These are phyloP conservation scores for Oryctolagus cuniculus DNA, from an alignment of 2,113 vertebrate species.

Conservation along the genomic window mOryCun1.1 NC_091432.1:113163501-113164000, in stretches of 20 bases:
- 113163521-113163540: neutral
- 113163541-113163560: neutral
- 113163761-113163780: neutral
- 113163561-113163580: neutral
- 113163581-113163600: rapidly evolving
- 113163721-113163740: neutral
- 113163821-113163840: neutral
- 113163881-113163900: neutral
- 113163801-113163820: neutral
- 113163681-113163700: neutral
- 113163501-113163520: neutral
- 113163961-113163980: neutral
- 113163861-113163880: neutral
- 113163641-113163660: neutral
- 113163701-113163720: neutral
- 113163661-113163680: neutral
- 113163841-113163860: neutral
- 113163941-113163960: neutral
- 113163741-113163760: neutral
- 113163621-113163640: neutral
- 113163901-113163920: neutral
- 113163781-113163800: too few relatives aligned
- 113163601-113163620: rapidly evolving
- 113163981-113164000: neutral
- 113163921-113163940: neutral